Evolutionary conservation across 2,888 invertebrate species (phyloP), one percentile per base, ranked within the genome.

Genomic region (Diplolepis rosae): DNA sequence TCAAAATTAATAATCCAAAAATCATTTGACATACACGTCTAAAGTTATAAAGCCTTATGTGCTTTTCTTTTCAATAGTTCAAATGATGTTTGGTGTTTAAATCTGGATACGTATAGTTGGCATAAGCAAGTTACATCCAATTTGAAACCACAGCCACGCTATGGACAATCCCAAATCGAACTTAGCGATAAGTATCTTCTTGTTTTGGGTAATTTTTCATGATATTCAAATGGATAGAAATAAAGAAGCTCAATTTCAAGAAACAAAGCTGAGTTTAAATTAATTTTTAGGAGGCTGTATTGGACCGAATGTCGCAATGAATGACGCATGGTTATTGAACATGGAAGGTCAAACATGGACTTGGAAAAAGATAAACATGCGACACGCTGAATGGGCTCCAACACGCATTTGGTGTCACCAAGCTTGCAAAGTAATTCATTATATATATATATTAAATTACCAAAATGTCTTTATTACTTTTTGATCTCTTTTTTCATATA

Each of bases 341-440:
- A 94, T 97, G 93, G 91, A 91, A 75, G 92, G 92, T 0, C 91
- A 92, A 42, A 76, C 84, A 39, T 95, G 95, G 95, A 92, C 91
- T 71, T 94, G 95, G 95, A 92, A 91, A 83, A 93, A 94, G 87
- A 90, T 98, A 61, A 92, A 92, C 72, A 93, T 98, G 30, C 91
- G 91, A 77, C 95, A 95, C 85, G 92, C 93, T 79, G 93, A 95
- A 82, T 93, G 94, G 91, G 94, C 94, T 50, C 95, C 97, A 27
- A 93, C 94, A 0, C 95, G 96, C 84, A 94, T 97, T 85, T 97
- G 97, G 96, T 97, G 96, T 87, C 96, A 97, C 90, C 96, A 97
- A 69, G 96, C 96, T 65, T 97, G 97, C 88, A 94, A 92, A 89
- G 93, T 93, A 89, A 83, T 81, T 68, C 66, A 30, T 42, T 48